phyloP scores from a whole-genome alignment of 2,113 vertebrate genomes.

The Pomatorhinus ruficollis region DNA sequence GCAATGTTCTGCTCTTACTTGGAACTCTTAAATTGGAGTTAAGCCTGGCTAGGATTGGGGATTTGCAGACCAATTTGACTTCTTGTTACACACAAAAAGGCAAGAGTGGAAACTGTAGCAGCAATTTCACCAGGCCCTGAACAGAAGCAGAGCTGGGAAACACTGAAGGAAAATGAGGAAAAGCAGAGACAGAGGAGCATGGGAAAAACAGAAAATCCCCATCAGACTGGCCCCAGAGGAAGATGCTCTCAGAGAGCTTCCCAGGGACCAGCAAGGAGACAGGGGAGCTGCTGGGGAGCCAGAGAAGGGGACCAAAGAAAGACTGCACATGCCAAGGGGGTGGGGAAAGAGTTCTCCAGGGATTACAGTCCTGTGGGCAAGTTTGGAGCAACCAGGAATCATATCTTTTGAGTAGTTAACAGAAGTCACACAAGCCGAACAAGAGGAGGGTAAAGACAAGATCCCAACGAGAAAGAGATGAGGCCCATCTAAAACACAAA shows the following conservation, averaged over 20 bases:
- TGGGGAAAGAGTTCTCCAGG: not conserved
- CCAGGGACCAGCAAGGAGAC: not conserved
- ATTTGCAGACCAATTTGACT: not conserved
- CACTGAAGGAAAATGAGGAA: not conserved
- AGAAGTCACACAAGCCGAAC: not conserved
- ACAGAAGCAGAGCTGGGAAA: not conserved
- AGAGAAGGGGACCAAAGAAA: not conserved
- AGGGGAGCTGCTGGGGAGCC: not conserved
- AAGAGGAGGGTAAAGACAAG: not conserved
- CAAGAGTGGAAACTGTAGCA: not conserved
- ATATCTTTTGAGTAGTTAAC: not conserved
- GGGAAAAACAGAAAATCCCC: not conserved
- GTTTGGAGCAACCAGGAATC: not conserved
- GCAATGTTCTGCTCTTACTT: not conserved
- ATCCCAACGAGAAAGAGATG: not conserved
- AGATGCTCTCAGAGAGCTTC: not conserved
- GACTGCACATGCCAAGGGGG: accelerated
- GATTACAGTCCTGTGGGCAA: not conserved
- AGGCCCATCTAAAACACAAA: not conserved
- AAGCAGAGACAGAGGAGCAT: not conserved
- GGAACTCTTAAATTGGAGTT: not conserved
- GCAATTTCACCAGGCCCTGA: not conserved
- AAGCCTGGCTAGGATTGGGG: not conserved
- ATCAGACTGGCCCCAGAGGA: not conserved
- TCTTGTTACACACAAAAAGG: not conserved